Evolutionary conservation across 2,888 invertebrate genomes (phyloP).

Genomic region (Plebejus anna): DNA sequence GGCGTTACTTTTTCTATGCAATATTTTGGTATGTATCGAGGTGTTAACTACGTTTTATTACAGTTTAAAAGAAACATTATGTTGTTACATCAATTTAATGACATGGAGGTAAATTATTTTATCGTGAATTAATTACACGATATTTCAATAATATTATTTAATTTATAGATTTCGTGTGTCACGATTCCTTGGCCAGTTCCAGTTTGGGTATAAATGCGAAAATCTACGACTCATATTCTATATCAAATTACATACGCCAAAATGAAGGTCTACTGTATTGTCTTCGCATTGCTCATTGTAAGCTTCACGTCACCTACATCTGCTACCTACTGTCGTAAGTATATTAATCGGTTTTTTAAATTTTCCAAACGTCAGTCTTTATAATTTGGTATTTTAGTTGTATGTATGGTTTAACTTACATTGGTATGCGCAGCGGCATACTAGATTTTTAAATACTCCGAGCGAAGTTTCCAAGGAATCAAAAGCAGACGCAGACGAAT

Average conservation of each 20-base stretch:
- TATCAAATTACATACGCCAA: not conserved
- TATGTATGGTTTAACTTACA: no score
- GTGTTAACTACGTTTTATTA: no score
- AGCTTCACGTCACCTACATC: not conserved
- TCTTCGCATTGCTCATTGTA: conserved; percentile 1
- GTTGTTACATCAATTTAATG: not conserved
- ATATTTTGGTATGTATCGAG: no score
- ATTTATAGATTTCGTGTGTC: not conserved
- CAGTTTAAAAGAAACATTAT: no score
- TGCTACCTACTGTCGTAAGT: not conserved
- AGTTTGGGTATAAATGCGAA: not conserved
- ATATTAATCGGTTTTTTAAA: not conserved
- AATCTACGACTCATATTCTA: not conserved
- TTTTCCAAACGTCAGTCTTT: no score
- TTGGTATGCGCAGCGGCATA: no score
- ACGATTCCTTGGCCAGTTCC: not conserved
- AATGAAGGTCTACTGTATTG: not conserved
- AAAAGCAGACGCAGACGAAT: no score
- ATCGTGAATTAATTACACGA: conserved; percentile 14
- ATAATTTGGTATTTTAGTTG: no score
- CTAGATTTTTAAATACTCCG: no score
- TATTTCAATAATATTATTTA: not conserved
- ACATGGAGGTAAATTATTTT: not conserved
- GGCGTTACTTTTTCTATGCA: no score
- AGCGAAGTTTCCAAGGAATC: no score